Evolutionary conservation across 2,888 invertebrate species (phyloP).

Genomic region (Azorinus chamasolen): DNA sequence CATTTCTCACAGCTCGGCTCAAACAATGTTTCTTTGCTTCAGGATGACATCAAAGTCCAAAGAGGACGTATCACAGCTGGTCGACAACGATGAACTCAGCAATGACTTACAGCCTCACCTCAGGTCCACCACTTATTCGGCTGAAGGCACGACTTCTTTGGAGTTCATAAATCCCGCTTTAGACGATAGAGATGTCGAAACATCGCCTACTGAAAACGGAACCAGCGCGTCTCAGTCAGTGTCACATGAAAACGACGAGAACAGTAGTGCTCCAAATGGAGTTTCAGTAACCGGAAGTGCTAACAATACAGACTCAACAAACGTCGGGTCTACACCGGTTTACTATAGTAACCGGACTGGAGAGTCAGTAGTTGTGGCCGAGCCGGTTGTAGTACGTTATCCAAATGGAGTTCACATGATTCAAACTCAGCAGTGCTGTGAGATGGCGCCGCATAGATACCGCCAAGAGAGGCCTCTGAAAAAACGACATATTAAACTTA

Average conservation of each 20-base stretch:
- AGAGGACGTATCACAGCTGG: conserved; percentile 56
- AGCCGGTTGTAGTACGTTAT: conserved; percentile 61
- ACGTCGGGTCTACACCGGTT: conserved; percentile 50
- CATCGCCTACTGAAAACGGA: background rate
- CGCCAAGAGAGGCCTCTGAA: conserved; percentile 62
- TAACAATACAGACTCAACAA: too few relatives aligned
- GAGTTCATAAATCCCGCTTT: conserved; percentile 41
- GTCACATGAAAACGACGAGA: background rate
- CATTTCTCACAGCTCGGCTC: too few relatives aligned
- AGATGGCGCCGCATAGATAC: conserved; percentile 60
- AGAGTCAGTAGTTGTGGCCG: conserved; percentile 64
- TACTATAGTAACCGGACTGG: conserved; percentile 63
- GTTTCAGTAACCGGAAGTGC: too few relatives aligned
- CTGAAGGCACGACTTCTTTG: conserved; percentile 1
- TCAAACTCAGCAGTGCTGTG: conserved; percentile 64
- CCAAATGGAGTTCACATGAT: conserved; percentile 68
- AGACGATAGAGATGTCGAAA: conserved; percentile 4
- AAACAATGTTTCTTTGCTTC: background rate
- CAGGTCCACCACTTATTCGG: background rate
- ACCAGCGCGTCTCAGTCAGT: background rate
- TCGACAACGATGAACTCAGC: conserved; percentile 53
- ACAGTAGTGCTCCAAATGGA: too few relatives aligned
- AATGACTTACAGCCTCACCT: conserved; percentile 27
- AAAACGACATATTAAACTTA: conserved; percentile 62
- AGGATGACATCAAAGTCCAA: background rate